Percentiles rank a stretch among this genome's conserved stretches.
These are phyloP conservation scores for Leguminivora glycinivorella DNA, from an alignment of 1,140 invertebrate species.

Conservation along the genomic window DNA sequence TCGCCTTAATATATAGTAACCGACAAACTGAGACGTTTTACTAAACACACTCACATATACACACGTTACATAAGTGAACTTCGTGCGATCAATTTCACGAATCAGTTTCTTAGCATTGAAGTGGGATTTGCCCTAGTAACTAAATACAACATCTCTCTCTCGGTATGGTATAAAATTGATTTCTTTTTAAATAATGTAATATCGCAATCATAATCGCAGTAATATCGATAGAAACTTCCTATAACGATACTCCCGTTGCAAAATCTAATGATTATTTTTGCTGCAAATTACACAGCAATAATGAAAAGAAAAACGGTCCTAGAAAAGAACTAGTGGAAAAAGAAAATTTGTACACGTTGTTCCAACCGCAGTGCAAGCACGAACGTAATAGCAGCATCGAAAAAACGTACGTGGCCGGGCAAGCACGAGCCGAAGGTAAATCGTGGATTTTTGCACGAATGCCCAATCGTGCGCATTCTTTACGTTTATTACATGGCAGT, in stretches of 20 bases:
- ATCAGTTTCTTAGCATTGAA: slow-evolving; percentile 30
- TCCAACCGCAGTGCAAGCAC: not conserved
- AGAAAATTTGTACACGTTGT: not conserved
- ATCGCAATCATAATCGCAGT: too few species aligned
- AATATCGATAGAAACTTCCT: too few species aligned
- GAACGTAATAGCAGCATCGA: slow-evolving; percentile 16
- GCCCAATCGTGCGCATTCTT: slow-evolving; percentile 42
- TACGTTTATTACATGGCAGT: slow-evolving; percentile 22
- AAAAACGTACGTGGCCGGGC: slow-evolving; percentile 20
- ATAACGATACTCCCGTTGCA: too few species aligned
- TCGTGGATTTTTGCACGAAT: slow-evolving; percentile 61
- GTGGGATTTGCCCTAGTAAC: not conserved
- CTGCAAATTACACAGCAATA: not conserved
- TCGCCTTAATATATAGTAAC: too few species aligned
- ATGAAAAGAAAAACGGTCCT: not conserved
- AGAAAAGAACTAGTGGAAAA: not conserved
- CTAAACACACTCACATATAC: too few species aligned
- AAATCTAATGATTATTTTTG: not conserved
- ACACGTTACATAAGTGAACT: not conserved
- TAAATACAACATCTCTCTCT: not conserved
- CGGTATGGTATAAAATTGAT: not conserved
- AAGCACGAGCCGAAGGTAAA: slow-evolving; percentile 37
- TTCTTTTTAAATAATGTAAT: too few species aligned
- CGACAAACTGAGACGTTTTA: too few species aligned
- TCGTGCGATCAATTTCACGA: slow-evolving; percentile 41